phyloP scores from a whole-genome alignment of 2,888 invertebrate species.

The Bugulina stolonifera region DNA sequence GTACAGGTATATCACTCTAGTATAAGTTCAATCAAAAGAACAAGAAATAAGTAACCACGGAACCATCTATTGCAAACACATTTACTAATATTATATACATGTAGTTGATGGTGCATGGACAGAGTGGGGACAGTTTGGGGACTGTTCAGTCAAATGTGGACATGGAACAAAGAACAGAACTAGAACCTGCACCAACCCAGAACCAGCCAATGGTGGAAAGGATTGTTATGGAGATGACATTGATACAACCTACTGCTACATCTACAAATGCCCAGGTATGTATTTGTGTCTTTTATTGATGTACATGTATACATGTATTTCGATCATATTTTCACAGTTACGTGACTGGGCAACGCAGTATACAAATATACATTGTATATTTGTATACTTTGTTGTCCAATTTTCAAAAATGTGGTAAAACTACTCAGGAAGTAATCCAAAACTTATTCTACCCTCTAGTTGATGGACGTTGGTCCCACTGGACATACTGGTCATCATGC shows the following conservation, averaged over 20 bases:
- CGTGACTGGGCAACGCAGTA: too few species aligned
- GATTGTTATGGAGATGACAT: conserved; percentile 35
- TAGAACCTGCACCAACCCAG: conserved; percentile 41
- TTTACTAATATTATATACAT: background rate
- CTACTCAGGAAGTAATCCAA: too few species aligned
- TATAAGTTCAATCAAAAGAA: too few species aligned
- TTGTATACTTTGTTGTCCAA: too few species aligned
- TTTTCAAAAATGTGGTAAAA: too few species aligned
- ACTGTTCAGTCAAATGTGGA: conserved; percentile 45
- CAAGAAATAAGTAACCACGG: too few species aligned
- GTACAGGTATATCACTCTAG: too few species aligned
- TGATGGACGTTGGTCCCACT: background rate
- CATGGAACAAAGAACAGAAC: conserved; percentile 37
- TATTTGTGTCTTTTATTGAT: conserved; percentile 17
- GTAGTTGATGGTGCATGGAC: conserved; percentile 48
- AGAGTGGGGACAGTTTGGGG: conserved; percentile 39
- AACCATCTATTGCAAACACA: too few species aligned
- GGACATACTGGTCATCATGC: background rate
- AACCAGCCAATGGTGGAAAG: conserved; percentile 39
- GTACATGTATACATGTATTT: too few species aligned
- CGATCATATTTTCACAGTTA: too few species aligned
- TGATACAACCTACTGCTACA: conserved; percentile 38
- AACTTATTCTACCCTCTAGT: background rate
- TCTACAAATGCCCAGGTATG: conserved; percentile 40
- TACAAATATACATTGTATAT: too few species aligned